phyloP scores from a whole-genome alignment of 2,797 vertebrate species.

The Antrozous pallidus region DNA sequence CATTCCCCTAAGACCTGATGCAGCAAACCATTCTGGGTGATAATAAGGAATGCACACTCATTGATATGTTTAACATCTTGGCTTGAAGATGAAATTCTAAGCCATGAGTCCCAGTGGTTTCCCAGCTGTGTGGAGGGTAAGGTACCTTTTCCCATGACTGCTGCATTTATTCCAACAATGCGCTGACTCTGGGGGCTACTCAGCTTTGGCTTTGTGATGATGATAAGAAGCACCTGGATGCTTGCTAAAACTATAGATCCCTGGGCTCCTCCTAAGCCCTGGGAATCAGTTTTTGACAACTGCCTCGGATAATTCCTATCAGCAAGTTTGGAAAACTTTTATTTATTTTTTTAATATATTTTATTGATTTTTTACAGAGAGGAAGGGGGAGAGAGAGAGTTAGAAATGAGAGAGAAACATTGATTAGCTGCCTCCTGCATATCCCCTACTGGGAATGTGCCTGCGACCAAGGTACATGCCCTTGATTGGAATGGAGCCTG shows the following conservation, averaged over 20 bases:
- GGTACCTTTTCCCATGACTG: neutral
- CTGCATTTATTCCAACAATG: neutral
- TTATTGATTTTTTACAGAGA: too few species aligned
- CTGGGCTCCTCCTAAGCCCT: neutral
- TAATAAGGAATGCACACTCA: slow-evolving; percentile 3
- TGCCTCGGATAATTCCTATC: slow-evolving; percentile 7
- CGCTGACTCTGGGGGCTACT: neutral
- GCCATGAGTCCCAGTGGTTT: neutral
- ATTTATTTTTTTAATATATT: too few species aligned
- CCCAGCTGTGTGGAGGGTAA: neutral
- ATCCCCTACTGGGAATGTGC: too few species aligned
- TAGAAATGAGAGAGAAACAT: too few species aligned
- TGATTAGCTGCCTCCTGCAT: too few species aligned
- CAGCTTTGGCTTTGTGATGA: neutral
- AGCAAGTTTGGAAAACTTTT: neutral
- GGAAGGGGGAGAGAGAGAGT: too few species aligned
- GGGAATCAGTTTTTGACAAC: neutral
- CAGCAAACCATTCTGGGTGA: slow-evolving; percentile 39
- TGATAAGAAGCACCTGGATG: neutral
- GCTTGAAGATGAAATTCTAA: slow-evolving; percentile 56
- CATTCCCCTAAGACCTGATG: slow-evolving; percentile 51
- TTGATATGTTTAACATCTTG: slow-evolving; percentile 48
- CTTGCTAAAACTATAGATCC: neutral
- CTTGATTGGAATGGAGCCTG: too few species aligned
- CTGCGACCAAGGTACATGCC: too few species aligned